phyloP scores from a whole-genome alignment of 2,888 invertebrate genomes.

The Ernsta delagoae region DNA sequence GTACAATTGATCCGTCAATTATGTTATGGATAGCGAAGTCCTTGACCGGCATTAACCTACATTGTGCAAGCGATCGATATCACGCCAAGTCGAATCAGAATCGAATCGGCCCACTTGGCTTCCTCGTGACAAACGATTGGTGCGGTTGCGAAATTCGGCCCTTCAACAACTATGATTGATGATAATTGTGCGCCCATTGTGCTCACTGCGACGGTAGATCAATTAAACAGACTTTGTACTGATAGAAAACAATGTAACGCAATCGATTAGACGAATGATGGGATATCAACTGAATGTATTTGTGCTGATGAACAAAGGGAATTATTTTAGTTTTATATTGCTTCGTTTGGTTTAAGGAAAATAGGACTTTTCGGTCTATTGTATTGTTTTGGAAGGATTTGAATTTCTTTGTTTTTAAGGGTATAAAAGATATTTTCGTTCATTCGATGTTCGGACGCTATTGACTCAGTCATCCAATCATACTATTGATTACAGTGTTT shows the following conservation, averaged over 20 bases:
- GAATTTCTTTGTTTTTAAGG: too few species aligned
- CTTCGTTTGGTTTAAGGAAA: too few species aligned
- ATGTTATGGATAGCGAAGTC: constrained; percentile 55
- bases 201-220: constrained; percentile 53
- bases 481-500: too few species aligned
- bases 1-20: constrained; percentile 58
- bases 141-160: constrained; percentile 63
- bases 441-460: not conserved
- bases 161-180: constrained; percentile 63
- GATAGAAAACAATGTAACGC: constrained; percentile 30
- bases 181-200: constrained; percentile 60
- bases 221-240: constrained; percentile 40
- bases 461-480: too few species aligned
- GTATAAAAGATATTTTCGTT: too few species aligned
- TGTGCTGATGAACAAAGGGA: constrained; percentile 18
- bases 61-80: constrained; percentile 68
- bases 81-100: constrained; percentile 67
- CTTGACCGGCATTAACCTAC: constrained; percentile 74
- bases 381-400: too few species aligned
- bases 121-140: constrained; percentile 58
- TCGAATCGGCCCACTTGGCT: constrained; percentile 65
- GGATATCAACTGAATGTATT: constrained; percentile 17
- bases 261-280: constrained; percentile 35
- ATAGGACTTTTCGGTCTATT: too few species aligned
- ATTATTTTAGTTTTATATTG: not conserved